Conservation (phyloP, 2,888 invertebrate species). For the Apodemia mormo region DNA sequence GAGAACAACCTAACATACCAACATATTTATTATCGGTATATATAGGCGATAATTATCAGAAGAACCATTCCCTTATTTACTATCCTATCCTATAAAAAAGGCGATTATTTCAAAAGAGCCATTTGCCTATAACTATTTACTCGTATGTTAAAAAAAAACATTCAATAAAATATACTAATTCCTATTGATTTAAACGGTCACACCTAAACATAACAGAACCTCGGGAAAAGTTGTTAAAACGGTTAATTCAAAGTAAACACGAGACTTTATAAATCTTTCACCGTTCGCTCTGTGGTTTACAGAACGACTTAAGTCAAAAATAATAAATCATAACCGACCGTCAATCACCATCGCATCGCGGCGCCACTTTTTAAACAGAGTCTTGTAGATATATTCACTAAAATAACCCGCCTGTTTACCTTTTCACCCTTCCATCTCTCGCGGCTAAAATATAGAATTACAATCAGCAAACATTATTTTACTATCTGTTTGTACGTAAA, state of each 20-base stretch:
- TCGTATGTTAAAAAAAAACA: not conserved
- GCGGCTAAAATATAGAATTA: slow-evolving; percentile 79
- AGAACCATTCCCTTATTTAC: too few relatives aligned
- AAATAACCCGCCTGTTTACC: slow-evolving; percentile 77
- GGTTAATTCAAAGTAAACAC: slow-evolving; percentile 20
- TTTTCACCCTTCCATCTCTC: slow-evolving; percentile 77
- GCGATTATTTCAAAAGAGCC: too few relatives aligned
- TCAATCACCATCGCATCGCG: slow-evolving; percentile 62
- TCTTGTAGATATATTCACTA: slow-evolving; percentile 75
- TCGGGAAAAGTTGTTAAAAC: slow-evolving; percentile 15
- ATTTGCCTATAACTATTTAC: too few relatives aligned
- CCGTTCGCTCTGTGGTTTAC: slow-evolving; percentile 42
- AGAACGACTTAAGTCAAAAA: slow-evolving; percentile 41
- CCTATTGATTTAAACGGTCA: not conserved
- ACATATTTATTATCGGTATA: too few relatives aligned
- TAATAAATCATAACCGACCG: slow-evolving; percentile 61
- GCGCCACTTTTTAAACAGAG: slow-evolving; percentile 76
- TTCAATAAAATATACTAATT: not conserved
- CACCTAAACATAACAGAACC: slow-evolving; percentile 19
- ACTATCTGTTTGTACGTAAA: slow-evolving; percentile 29
- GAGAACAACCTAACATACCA: too few relatives aligned
- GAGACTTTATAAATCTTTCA: slow-evolving; percentile 37
- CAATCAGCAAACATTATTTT: slow-evolving; percentile 56
- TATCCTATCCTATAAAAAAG: too few relatives aligned
- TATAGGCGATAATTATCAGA: too few relatives aligned